These are phyloP conservation scores for Acromyrmex heyeri DNA, from an alignment of 1,140 invertebrate genomes.

Conservation along the genomic window DNA sequence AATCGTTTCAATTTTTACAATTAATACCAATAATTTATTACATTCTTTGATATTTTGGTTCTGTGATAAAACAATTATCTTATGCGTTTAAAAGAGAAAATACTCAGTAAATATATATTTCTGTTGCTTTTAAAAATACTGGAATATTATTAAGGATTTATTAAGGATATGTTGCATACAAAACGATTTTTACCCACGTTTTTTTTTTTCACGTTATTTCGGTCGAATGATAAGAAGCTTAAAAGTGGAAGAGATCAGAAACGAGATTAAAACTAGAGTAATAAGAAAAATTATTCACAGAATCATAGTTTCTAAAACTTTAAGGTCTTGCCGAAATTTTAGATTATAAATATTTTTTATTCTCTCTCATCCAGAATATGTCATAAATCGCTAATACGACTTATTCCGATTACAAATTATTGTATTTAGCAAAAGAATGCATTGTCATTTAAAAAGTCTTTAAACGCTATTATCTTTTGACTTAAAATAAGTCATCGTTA, in stretches of 20 bases:
- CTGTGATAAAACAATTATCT: not conserved
- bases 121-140: not conserved
- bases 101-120: not conserved
- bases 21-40: not conserved
- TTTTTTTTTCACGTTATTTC: not conserved
- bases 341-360: not conserved
- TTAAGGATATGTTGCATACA: not conserved
- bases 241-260: not conserved
- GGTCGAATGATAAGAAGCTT: not conserved
- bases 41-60: not conserved
- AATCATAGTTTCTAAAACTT: not conserved
- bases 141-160: not conserved
- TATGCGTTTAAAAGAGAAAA: not conserved
- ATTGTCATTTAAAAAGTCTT: not conserved
- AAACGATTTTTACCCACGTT: not conserved
- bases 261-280: not conserved
- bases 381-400: not conserved
- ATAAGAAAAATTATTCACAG: not conserved
- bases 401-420: not conserved
- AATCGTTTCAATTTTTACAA: not conserved
- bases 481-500: conserved; percentile 25
- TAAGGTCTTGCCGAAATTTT: not conserved
- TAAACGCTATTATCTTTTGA: not conserved
- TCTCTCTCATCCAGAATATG: not conserved
- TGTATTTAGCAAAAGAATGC: not conserved